Percentiles rank a stretch among this genome's conserved stretches.
These are phyloP conservation scores for Actias luna DNA, from an alignment of 2,888 invertebrate genomes.

Conservation along the genomic window DNA sequence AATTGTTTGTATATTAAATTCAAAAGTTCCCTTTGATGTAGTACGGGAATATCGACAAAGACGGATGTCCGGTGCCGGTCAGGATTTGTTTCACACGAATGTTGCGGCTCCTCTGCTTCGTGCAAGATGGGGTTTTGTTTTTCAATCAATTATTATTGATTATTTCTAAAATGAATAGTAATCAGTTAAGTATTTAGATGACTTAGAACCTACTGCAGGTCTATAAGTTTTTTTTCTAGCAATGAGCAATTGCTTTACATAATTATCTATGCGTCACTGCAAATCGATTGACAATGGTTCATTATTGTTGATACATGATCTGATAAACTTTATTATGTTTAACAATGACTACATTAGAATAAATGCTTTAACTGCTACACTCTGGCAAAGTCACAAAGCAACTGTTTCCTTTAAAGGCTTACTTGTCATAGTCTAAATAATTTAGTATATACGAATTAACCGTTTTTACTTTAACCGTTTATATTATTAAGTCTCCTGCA, in stretches of 20 bases:
- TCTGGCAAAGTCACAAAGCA: background rate
- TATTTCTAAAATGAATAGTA: background rate
- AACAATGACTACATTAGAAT: too few species aligned
- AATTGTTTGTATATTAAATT: constrained; percentile 49
- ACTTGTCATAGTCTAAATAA: background rate
- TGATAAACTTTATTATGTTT: too few species aligned
- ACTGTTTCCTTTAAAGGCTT: background rate
- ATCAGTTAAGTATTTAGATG: background rate
- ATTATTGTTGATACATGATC: background rate
- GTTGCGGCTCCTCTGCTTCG: constrained; percentile 52
- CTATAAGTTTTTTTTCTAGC: background rate
- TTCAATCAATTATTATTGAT: constrained; percentile 20
- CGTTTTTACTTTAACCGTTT: background rate
- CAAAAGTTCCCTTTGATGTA: constrained; percentile 74
- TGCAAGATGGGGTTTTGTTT: constrained; percentile 35
- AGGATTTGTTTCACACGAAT: constrained; percentile 79
- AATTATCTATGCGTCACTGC: background rate
- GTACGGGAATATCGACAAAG: constrained; percentile 80
- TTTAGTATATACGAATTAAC: background rate
- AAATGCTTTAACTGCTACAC: background rate
- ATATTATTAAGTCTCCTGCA: background rate
- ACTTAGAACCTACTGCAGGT: background rate
- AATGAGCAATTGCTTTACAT: background rate
- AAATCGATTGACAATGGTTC: background rate
- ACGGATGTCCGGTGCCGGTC: constrained; percentile 82